phyloP scores from a whole-genome alignment of 2,888 invertebrate genomes.

The Pherbina coryleti region DNA sequence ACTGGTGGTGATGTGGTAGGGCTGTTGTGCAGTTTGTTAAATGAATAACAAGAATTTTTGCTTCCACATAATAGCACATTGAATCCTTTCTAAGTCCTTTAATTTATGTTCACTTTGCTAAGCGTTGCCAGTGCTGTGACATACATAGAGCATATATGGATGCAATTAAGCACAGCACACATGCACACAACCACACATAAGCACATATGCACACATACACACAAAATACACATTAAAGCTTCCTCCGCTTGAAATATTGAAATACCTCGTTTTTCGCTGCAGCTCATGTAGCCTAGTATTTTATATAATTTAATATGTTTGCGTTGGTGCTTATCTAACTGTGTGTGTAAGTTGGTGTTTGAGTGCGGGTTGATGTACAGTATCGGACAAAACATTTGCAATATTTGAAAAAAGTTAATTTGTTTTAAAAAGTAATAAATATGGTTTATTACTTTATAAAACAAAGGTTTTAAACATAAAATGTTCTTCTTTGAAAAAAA shows the following conservation, averaged over 20 bases:
- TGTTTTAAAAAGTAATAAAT: too few relatives aligned
- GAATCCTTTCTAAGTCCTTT: conserved; percentile 2
- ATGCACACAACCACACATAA: neutral
- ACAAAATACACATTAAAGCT: neutral
- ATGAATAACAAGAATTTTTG: conserved; percentile 1
- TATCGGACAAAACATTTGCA: too few relatives aligned
- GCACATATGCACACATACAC: neutral
- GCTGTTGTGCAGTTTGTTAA: too few relatives aligned
- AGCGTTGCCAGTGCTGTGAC: neutral
- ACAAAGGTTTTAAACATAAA: too few relatives aligned
- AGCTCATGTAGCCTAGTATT: neutral
- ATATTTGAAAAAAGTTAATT: too few relatives aligned
- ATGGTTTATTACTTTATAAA: too few relatives aligned
- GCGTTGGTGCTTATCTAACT: neutral
- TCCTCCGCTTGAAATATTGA: neutral
- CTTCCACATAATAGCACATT: conserved; percentile 14
- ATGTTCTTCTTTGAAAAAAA: too few relatives aligned
- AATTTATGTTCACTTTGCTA: conserved; percentile 6
- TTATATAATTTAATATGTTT: neutral
- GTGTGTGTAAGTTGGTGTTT: neutral
- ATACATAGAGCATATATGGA: neutral
- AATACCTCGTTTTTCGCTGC: neutral
- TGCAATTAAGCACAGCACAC: neutral
- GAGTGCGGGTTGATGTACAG: neutral
- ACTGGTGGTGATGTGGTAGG: too few relatives aligned